Base-by-base conservation (phyloP, 2,797 vertebrate species). In the Chelon auratus region DNA sequence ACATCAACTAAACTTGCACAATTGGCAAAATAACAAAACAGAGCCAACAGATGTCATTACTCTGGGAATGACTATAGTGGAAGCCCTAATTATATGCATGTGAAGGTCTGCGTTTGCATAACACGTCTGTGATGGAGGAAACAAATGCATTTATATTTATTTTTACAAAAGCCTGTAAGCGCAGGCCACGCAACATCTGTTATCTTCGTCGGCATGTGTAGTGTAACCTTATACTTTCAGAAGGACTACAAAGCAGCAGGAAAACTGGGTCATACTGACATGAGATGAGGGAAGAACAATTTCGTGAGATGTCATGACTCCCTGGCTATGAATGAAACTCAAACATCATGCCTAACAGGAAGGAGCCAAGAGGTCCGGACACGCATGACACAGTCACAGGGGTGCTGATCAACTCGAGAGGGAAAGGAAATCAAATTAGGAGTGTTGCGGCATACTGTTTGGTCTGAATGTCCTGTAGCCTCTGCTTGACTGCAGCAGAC, bases 311-410 rank as follows among this genome's bases (percentile, higher is more conserved):
- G 47, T 22, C 11, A 0, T 20, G 59, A 47, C 40, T n/a, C 47
- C 30, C 53, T 48, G 56, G n/a, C 36, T 22, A 11, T 13, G 30
- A 72, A 72, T 43, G 8, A 47, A 60, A 43, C 62, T 30, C 18
- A 39, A 17, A 56, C 43, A 56, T 52, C 53, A 37, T 6, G 42
- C 39, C 58, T 37, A 20, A 62, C 20, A 9, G 14, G 67, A 54
- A 6, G 17, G 51, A 37, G 15, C 1, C 30, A 55, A 59, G 69
- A 17, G 22, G 17, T 39, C 14, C 55, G 55, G 66, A 75, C 77
- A n/a, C 48, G 47, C 26, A 15, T 60, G 72, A 86, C 60, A 14
- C 74, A 77, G 70, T 84, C 50, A 47, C 66, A 81, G 72, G 56
- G 62, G 62, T 3, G 2, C 62, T 43, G 74, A 72, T 79, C 67